A percentile compares a stretch with the other conserved stretches of the same genome.
Evolutionary conservation across 2,797 vertebrate genomes (phyloP).

Genomic region (Heteromormyrus szaboi): DNA sequence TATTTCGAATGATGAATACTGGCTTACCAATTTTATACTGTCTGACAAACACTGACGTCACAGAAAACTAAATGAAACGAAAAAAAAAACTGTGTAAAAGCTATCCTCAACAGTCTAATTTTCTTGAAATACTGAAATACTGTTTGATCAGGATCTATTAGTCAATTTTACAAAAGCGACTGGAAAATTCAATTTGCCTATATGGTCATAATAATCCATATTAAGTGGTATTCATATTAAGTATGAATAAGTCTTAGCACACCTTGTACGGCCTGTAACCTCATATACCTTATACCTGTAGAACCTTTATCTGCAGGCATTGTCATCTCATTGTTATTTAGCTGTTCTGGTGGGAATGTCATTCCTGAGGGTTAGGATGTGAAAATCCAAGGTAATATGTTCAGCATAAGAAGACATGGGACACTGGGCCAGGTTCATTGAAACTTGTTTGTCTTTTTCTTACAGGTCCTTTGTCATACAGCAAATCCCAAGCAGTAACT

Average conservation of each 20-base stretch:
- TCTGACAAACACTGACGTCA: background rate
- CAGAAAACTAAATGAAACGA: background rate
- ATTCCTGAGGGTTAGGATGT: background rate
- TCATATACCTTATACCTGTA: background rate
- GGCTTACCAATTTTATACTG: background rate
- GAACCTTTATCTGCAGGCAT: background rate
- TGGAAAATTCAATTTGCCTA: background rate
- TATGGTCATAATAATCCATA: background rate
- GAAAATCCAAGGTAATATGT: background rate
- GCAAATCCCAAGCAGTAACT: slow-evolving; percentile 97
- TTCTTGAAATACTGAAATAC: background rate
- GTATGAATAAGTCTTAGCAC: background rate
- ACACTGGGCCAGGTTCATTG: background rate
- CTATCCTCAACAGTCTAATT: background rate
- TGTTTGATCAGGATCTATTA: background rate
- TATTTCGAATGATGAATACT: background rate
- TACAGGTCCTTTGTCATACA: slow-evolving; percentile 94
- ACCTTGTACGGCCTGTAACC: background rate
- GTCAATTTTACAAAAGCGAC: background rate
- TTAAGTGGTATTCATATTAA: background rate
- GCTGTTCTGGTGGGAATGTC: background rate
- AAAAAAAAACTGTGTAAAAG: background rate
- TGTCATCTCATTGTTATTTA: background rate
- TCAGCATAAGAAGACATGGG: background rate
- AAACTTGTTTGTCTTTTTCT: background rate